These are phyloP conservation scores for Periplaneta americana DNA, from an alignment of 1,140 invertebrate species.

Conservation along the genomic window DNA sequence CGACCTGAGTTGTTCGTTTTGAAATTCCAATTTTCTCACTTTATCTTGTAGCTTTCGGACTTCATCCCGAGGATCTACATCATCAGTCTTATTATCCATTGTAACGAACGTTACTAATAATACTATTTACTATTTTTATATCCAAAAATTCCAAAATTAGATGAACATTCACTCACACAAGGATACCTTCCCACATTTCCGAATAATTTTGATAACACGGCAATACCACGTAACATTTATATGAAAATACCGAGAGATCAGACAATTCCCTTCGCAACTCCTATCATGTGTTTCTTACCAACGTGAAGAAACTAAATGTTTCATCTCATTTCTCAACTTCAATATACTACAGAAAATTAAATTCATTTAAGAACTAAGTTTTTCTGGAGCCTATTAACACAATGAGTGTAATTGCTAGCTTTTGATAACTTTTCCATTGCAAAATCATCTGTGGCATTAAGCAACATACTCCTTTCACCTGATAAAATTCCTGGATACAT, in stretches of 20 bases:
- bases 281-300: neutral
- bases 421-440: no score
- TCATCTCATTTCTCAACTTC: no score
- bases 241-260: neutral
- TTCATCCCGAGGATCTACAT: constrained; percentile 13
- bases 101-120: neutral
- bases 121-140: neutral
- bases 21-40: constrained; percentile 16
- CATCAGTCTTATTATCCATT: neutral
- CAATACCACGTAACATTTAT: neutral
- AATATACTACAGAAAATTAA: no score
- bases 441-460: no score
- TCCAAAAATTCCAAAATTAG: neutral
- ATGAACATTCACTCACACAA: neutral
- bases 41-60: constrained; percentile 15
- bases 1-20: constrained; percentile 16
- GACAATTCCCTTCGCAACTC: neutral
- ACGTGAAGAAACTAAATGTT: neutral
- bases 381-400: no score
- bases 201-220: neutral
- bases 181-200: neutral
- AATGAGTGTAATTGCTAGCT: no score
- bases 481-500: no score
- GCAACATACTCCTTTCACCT: no score
- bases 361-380: no score